Evolutionary conservation across 2,888 invertebrate genomes (phyloP).

Genomic region (Metalampra italica): DNA sequence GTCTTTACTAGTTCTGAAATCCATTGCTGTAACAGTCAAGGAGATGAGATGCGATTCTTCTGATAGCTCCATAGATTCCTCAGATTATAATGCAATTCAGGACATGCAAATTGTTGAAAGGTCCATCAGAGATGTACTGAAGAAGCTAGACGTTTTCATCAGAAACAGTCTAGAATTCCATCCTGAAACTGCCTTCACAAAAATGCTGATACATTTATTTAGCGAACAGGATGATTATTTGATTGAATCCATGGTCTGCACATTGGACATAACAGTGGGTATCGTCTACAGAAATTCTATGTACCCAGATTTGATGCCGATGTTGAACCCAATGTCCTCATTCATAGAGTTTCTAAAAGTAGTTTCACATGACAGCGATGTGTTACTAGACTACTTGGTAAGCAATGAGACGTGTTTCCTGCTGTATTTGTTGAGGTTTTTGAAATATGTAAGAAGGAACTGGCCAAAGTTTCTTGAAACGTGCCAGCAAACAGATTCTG

Average conservation of each 20-base stretch:
- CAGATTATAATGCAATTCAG: conserved; percentile 91
- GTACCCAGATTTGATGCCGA: conserved; percentile 87
- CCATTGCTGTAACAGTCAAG: conserved; percentile 93
- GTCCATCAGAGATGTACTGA: conserved; percentile 89
- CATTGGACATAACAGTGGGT: conserved; percentile 91
- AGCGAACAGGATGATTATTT: conserved; percentile 94
- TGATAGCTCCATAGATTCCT: conserved; percentile 90
- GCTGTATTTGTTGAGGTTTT: conserved; percentile 88
- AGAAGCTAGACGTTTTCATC: conserved; percentile 89
- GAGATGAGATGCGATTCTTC: conserved; percentile 93
- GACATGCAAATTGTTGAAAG: conserved; percentile 93
- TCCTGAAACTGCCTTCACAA: conserved; percentile 91
- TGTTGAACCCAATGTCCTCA: conserved; percentile 91
- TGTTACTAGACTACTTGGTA: conserved; percentile 90
- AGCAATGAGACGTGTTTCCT: conserved; percentile 95
- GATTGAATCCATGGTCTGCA: conserved; percentile 95
- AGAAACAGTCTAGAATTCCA: conserved; percentile 90
- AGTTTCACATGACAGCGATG: conserved; percentile 88
- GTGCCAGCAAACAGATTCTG: conserved; percentile 81
- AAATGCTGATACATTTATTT: conserved; percentile 92
- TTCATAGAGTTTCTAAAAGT: conserved; percentile 91
- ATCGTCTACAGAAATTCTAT: conserved; percentile 89
- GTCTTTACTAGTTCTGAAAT: conserved; percentile 91
- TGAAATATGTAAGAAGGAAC: conserved; percentile 90
- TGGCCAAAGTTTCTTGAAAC: conserved; percentile 90